Evolutionary conservation across 2,797 vertebrate genomes (phyloP).

Genomic region (Menidia menidia): DNA sequence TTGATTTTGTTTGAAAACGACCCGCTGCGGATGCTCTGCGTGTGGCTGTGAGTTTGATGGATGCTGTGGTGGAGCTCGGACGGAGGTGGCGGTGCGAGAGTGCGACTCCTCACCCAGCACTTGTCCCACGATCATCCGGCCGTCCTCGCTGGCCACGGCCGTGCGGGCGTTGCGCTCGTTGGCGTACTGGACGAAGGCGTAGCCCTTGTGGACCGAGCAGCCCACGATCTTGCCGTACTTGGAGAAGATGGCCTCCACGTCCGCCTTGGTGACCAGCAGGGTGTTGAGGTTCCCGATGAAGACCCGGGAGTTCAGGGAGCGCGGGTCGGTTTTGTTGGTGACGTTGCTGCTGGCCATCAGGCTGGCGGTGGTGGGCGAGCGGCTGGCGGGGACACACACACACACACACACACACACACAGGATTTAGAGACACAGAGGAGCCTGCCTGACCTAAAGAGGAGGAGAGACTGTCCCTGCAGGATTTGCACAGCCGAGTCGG

Average conservation of each 20-base stretch:
- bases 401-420: slow-evolving; percentile 15
- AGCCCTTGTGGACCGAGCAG: slow-evolving; percentile 96
- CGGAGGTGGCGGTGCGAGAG: background rate
- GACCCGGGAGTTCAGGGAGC: slow-evolving; percentile 93
- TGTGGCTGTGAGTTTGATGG: no score
- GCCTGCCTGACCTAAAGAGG: no score
- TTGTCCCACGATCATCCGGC: slow-evolving; percentile 93
- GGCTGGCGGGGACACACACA: slow-evolving; percentile 59
- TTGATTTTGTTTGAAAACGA: no score
- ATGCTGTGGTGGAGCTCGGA: no score
- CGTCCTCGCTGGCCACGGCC: slow-evolving; percentile 89
- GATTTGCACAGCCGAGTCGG: no score
- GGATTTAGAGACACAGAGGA: slow-evolving; percentile 21
- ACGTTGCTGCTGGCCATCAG: slow-evolving; percentile 93
- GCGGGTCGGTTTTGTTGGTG: slow-evolving; percentile 93
- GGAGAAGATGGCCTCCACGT: slow-evolving; percentile 93
- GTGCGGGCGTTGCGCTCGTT: slow-evolving; percentile 91
- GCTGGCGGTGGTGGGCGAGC: slow-evolving; percentile 73
- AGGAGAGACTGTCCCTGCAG: no score
- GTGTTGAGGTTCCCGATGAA: slow-evolving; percentile 98
- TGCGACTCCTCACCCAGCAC: slow-evolving; percentile 80
- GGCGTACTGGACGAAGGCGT: slow-evolving; percentile 92
- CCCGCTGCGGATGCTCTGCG: no score
- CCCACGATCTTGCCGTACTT: slow-evolving; percentile 96
- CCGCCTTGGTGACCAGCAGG: slow-evolving; percentile 93